Conservation (phyloP, 2,888 invertebrate species). For the Palloptera scutellata region DNA sequence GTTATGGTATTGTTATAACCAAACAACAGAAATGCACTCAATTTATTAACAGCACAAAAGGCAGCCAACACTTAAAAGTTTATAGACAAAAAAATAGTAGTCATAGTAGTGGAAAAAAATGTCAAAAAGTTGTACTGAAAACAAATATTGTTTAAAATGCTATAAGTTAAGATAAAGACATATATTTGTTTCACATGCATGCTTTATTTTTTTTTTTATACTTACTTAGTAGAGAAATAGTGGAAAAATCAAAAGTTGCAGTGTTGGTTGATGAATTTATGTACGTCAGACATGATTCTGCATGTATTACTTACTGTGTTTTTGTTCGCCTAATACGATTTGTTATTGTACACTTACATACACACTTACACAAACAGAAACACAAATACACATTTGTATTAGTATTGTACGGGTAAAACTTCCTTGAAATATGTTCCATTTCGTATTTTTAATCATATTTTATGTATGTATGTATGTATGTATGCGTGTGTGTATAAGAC, state of each 20-base stretch:
- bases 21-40: constrained; percentile 36
- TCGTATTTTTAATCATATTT: constrained; percentile 10
- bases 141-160: too few relatives aligned
- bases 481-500: too few relatives aligned
- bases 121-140: not conserved
- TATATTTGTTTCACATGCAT: too few relatives aligned
- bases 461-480: not conserved
- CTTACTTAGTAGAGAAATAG: too few relatives aligned
- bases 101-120: constrained; percentile 6
- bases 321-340: not conserved
- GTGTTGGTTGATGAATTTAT: not conserved
- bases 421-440: constrained; percentile 1
- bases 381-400: too few relatives aligned
- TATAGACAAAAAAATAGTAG: not conserved
- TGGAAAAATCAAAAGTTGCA: not conserved
- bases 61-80: not conserved
- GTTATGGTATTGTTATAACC: not conserved
- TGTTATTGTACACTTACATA: not conserved
- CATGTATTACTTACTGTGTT: not conserved
- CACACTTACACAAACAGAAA: too few relatives aligned
- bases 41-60: constrained; percentile 32
- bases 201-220: too few relatives aligned
- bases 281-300: not conserved
- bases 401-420: too few relatives aligned
- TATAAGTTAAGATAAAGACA: too few relatives aligned